A percentile compares a stretch with the other conserved stretches of the same genome.
Evolutionary conservation across 2,888 invertebrate species (phyloP).

Genomic region (Tholera decimalis): DNA sequence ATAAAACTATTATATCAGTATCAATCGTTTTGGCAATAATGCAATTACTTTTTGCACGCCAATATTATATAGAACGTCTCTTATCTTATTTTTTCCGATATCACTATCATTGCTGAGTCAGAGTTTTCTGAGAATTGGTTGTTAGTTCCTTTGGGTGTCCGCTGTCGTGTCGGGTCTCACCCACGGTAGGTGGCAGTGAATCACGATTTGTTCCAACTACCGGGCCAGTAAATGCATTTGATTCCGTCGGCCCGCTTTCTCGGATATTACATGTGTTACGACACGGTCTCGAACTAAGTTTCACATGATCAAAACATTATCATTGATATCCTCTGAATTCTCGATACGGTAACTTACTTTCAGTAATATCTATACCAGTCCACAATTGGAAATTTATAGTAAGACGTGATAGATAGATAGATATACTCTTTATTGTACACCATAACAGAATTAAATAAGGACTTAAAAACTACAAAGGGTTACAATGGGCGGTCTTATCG

Average conservation of each 20-base stretch:
- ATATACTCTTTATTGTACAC: too few relatives aligned
- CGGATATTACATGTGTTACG: constrained; percentile 54
- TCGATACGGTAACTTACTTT: background rate
- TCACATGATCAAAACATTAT: constrained; percentile 18
- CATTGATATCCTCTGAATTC: constrained; percentile 1
- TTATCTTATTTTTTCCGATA: constrained; percentile 25
- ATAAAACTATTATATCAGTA: constrained; percentile 28
- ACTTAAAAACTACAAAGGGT: too few relatives aligned
- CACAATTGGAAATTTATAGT: background rate
- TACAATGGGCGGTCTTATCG: too few relatives aligned
- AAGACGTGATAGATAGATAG: too few relatives aligned
- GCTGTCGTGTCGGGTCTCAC: constrained; percentile 61
- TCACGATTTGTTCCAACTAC: constrained; percentile 68
- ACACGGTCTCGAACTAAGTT: constrained; percentile 28
- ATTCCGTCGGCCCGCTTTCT: constrained; percentile 64
- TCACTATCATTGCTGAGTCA: constrained; percentile 61
- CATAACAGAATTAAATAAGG: too few relatives aligned
- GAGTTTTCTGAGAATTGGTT: constrained; percentile 49
- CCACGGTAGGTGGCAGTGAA: constrained; percentile 70
- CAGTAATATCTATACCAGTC: background rate
- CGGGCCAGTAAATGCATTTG: constrained; percentile 61
- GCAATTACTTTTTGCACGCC: constrained; percentile 9
- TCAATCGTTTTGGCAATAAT: constrained; percentile 16
- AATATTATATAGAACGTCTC: constrained; percentile 1
- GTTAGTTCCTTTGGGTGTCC: constrained; percentile 52